Base-by-base conservation (phyloP, 1,140 invertebrate genomes). In the Streblospio benedicti region DNA sequence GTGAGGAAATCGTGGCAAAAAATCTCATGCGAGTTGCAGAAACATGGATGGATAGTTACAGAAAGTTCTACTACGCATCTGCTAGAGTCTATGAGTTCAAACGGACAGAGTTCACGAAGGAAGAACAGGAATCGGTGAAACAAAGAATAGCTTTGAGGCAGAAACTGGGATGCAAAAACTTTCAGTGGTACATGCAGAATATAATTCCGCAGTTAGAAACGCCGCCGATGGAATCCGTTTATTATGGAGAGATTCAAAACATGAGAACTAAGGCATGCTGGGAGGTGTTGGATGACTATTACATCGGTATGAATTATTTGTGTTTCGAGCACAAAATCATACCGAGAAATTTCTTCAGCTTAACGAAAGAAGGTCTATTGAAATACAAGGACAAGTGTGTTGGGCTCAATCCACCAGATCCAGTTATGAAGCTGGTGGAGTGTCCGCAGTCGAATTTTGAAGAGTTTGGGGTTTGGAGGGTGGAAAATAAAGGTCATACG, bases 11-110 rank as follows among this genome's bases (percentile, higher is more conserved):
- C 23, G 52, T 81, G 1, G 71, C 70, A 47, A 71, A 71, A 53
- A 82, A 81, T 69, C 72, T 79, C 2, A 67, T 80, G 14, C 69
- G 81, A 55, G 75, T 82, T 57, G 76, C 76, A 1, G 75, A 77
- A 63, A 81, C 82, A 2, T 82, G 81, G 81, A 82, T 99, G 81
- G 97, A 99, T 76, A 95, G 99, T 70, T 98, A 97, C 76, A 90
- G 94, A 56, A 75, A 76, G 31, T 77, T 75, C 63, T 78, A 75
- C 60, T 60, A 60, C 41, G 51, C 59, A 0, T 2, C 52, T 12
- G 56, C 59, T 0, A 50, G 57, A 0, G 49, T 51, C 5, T 59
- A 59, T 32, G 45, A 50, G 20, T 59, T 59, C 47, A 59, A 59
- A 32, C 45, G 45, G 57, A 31, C 31, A 16, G 57, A 51, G 18